Evolutionary conservation across 2,113 vertebrate genomes (phyloP).

Genomic region (Puma concolor): DNA sequence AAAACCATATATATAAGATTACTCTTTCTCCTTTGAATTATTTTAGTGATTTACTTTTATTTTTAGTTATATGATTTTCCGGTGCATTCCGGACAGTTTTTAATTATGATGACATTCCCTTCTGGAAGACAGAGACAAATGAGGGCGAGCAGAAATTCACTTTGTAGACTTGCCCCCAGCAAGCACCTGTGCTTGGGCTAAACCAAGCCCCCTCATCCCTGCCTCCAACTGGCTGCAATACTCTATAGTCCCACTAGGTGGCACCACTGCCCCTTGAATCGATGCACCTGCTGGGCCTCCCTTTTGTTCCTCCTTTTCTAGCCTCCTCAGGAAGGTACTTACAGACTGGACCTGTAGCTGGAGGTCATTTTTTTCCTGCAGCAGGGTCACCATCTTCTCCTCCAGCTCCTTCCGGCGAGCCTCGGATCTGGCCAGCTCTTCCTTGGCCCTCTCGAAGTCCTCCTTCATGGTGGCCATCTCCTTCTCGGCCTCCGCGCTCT

Average conservation of each 20-base stretch:
- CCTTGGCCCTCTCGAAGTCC: slow-evolving; percentile 89
- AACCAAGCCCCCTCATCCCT: background rate
- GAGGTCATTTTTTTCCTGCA: slow-evolving; percentile 93
- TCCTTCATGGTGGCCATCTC: slow-evolving; percentile 91
- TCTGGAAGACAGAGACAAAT: background rate
- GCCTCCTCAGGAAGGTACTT: slow-evolving; percentile 64
- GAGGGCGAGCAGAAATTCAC: background rate
- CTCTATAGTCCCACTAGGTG: background rate
- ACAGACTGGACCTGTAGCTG: slow-evolving; percentile 85
- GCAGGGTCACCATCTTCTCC: slow-evolving; percentile 89
- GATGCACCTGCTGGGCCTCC: background rate
- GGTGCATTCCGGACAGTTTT: background rate
- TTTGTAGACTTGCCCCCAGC: background rate
- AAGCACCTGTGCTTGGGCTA: accelerated
- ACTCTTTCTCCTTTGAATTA: slow-evolving; percentile 3
- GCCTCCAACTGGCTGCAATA: background rate
- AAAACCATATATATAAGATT: background rate
- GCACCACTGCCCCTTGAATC: slow-evolving; percentile 40
- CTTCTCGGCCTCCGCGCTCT: slow-evolving; percentile 92
- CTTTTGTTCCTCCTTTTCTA: background rate
- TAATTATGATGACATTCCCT: background rate
- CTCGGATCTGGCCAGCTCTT: slow-evolving; percentile 88
- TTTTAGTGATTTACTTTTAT: slow-evolving; percentile 6
- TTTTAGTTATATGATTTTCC: background rate
- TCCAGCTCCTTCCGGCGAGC: slow-evolving; percentile 90